phyloP scores from a whole-genome alignment of 2,797 vertebrate species.

The Pitangus sulphuratus region DNA sequence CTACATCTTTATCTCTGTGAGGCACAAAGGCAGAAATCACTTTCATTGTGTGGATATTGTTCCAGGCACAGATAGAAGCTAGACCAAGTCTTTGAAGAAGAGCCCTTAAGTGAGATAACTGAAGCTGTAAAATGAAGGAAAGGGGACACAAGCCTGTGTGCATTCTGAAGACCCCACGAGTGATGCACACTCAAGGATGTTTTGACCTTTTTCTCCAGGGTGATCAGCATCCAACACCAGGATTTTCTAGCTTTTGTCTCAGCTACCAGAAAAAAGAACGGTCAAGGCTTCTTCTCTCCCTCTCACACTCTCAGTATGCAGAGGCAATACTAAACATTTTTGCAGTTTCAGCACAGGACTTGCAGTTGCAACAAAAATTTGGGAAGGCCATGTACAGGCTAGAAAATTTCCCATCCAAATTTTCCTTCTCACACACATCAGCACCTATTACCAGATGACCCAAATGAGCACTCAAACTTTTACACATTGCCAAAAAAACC shows the following conservation, averaged over 20 bases:
- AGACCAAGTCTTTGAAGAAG: not conserved
- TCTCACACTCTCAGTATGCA: rapidly evolving
- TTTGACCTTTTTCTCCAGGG: not conserved
- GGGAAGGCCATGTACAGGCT: not conserved
- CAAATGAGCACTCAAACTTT: not conserved
- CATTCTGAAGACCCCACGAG: not conserved
- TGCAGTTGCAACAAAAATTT: not conserved
- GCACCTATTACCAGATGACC: not conserved
- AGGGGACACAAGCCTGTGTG: not conserved
- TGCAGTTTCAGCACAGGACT: not conserved
- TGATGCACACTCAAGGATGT: not conserved
- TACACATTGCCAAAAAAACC: not conserved
- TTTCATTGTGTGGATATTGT: not conserved
- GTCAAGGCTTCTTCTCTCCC: not conserved
- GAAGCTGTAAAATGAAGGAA: not conserved
- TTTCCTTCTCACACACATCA: not conserved
- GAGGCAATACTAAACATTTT: not conserved
- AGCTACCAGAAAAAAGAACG: not conserved
- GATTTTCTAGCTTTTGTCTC: not conserved
- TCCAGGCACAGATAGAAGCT: not conserved
- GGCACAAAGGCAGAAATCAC: not conserved
- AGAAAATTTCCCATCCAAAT: not conserved
- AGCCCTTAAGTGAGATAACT: not conserved
- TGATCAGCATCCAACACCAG: not conserved
- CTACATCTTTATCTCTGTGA: not conserved